Evolutionary conservation across 1,140 invertebrate genomes (phyloP).

Genomic region (Eurosta solidaginis): DNA sequence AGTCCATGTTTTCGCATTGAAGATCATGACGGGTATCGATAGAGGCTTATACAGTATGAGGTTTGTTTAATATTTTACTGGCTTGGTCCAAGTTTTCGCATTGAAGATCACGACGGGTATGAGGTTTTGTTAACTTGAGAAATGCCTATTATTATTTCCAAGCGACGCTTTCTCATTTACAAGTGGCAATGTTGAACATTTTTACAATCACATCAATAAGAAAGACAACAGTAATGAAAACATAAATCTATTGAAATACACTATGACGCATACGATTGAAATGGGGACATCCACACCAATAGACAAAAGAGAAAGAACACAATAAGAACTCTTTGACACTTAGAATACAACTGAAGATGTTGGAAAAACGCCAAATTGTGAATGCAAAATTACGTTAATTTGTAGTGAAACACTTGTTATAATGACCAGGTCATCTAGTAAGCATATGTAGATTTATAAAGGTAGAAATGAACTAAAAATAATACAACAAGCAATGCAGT

Average conservation of each 20-base stretch:
- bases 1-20: no score
- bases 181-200: neutral
- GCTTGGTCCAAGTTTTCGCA: no score
- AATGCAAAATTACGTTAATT: neutral
- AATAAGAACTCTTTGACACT: no score
- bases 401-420: conserved; percentile 1
- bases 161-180: neutral
- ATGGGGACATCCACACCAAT: neutral
- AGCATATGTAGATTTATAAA: neutral
- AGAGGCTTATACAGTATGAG: no score
- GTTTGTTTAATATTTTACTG: no score
- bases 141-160: no score
- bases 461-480: neutral
- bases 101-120: no score
- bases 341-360: no score
- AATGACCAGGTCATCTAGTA: neutral
- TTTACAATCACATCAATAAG: neutral
- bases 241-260: neutral
- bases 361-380: no score
- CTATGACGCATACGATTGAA: neutral
- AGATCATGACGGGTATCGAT: no score
- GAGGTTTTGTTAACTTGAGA: no score
- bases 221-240: neutral
- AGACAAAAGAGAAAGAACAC: neutral
- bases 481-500: conserved; percentile 3